Base-by-base conservation (phyloP, 1,140 invertebrate species). In the Gerris buenoi region DNA sequence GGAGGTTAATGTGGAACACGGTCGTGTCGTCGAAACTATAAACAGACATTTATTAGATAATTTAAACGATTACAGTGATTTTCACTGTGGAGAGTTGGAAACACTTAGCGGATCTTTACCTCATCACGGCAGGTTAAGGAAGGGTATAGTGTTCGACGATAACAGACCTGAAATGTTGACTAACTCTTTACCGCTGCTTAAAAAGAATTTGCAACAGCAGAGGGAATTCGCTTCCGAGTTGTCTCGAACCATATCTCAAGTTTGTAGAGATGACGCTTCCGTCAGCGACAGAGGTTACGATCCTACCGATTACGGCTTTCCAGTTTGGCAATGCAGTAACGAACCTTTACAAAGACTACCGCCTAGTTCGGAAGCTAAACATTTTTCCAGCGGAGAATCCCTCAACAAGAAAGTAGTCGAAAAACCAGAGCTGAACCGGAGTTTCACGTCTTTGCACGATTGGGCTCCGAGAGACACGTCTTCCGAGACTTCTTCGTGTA, bases 11-110 rank as follows among this genome's bases (percentile, higher is more conserved):
- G 33, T 46, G 33, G 71, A 75, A 59, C 70, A 67, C 61, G 67
- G 71, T 61, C 72, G 74, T 72, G 69, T 73, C 27, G 71, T 78
- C 10, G 73, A 78, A 68, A 76, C 77, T 18, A 74, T 78, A 5
- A 78, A 78, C 67, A 73, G 74, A 56, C 75, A 74, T 65, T 67
- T 77, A 62, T 67, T 68, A 25, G 65, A 71, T 59, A 70, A 70
- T 1, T 33, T 70, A 18, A 66, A 60, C 29, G 64, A 69, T 66
- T 68, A 71, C 1, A 65, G 27, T 60, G 57, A 62, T 63, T n/a
- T 63, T 26, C 26, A 57, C 62, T 71, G 5, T 66, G 66, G 22
- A 61, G 70, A 72, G 57, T 64, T 70, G 58, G 72, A 73, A 58
- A 73, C 71, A 0, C 67, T 75, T 28, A 73, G 73, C 62, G 70